Percentiles rank a stretch among this genome's conserved stretches.
phyloP scores from a whole-genome alignment of 35 echinoderm and acorn worm genomes.

The Apostichopus parvimensis region DNA sequence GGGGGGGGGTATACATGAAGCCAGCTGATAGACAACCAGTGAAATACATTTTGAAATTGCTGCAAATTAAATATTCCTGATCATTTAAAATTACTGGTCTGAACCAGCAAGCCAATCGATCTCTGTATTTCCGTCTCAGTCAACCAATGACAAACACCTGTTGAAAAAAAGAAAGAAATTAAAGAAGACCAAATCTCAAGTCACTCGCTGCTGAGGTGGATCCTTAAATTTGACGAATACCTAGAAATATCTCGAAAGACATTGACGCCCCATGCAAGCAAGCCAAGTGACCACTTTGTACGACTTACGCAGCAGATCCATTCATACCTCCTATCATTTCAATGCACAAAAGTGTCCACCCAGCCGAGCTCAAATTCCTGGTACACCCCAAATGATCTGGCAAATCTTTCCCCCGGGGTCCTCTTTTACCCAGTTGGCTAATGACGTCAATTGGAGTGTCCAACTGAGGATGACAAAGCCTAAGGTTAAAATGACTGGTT shows the following conservation, averaged over 20 bases:
- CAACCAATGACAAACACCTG: no score
- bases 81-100: no score
- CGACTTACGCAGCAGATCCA: constrained; percentile 7
- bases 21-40: no score
- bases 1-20: no score
- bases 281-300: not conserved
- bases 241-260: not conserved
- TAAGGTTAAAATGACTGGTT: not conserved
- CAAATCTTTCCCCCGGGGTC: constrained; percentile 13
- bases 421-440: constrained; percentile 35
- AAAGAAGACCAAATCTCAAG: no score
- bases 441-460: constrained; percentile 40
- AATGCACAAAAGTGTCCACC: constrained; percentile 31
- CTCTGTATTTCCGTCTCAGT: no score
- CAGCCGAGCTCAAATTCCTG: constrained; percentile 12
- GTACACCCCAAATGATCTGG: constrained; percentile 28
- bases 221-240: not conserved
- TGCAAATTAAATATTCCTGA: no score
- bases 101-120: no score
- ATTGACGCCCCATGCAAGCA: not conserved
- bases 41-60: no score
- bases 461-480: not conserved
- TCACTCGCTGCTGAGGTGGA: not conserved
- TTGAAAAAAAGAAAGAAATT: no score
- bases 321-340: not conserved